These are phyloP conservation scores for Osmoderma eremita DNA, from an alignment of 2,888 invertebrate genomes.

Conservation along the genomic window DNA sequence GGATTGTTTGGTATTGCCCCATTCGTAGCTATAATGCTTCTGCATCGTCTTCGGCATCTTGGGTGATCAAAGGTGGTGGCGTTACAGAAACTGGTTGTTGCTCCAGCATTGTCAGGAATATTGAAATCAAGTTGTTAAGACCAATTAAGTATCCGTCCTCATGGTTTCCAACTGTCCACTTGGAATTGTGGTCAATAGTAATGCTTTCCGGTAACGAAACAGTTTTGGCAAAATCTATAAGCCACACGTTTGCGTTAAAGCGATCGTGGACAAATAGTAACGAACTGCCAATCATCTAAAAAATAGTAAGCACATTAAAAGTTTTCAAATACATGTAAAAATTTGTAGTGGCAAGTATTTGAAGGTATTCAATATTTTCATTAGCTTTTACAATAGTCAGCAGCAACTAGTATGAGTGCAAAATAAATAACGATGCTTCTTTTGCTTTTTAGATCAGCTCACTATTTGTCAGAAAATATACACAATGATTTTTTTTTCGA, in stretches of 20 bases:
- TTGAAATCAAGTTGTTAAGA: slow-evolving; percentile 87
- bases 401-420: too few relatives aligned
- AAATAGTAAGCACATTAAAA: slow-evolving; percentile 39
- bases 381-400: too few relatives aligned
- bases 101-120: slow-evolving; percentile 75
- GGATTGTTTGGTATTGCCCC: not conserved
- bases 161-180: slow-evolving; percentile 95
- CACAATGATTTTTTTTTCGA: too few relatives aligned
- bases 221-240: slow-evolving; percentile 98
- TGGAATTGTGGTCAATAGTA: slow-evolving; percentile 80
- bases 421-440: too few relatives aligned
- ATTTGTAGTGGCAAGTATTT: too few relatives aligned
- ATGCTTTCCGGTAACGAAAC: slow-evolving; percentile 80
- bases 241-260: slow-evolving; percentile 89
- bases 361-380: too few relatives aligned
- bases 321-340: not conserved
- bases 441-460: too few relatives aligned
- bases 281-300: slow-evolving; percentile 89
- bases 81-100: slow-evolving; percentile 59
- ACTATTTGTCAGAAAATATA: too few relatives aligned
- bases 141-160: slow-evolving; percentile 96
- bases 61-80: slow-evolving; percentile 54
- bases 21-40: slow-evolving; percentile 12
- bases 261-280: slow-evolving; percentile 94
- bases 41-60: slow-evolving; percentile 49